Base-by-base conservation (phyloP, 64 coral and sea anemone species). In the Stylophora pistillata region DNA sequence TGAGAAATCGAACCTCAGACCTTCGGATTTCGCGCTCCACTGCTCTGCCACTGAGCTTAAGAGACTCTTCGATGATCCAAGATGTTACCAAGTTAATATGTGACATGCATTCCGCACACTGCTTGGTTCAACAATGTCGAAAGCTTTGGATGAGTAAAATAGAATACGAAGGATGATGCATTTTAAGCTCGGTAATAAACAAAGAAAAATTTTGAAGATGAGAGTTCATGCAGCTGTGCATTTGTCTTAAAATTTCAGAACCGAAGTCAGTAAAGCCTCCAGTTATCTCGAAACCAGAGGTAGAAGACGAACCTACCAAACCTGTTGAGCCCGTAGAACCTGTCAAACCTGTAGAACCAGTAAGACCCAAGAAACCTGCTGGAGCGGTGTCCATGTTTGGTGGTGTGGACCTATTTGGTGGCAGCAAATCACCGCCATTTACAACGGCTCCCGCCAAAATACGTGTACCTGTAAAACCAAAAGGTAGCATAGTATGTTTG, bases 351-450 rank as follows among this genome's bases (percentile, higher is more conserved):
- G 91, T 76, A 10, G 69, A 74, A 76, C 88, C 81, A 15, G 80
- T 76, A 31, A 94, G 78, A 55, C 64, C 76, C 1, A 97, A 93
- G 55, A 97, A 97, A n/a, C 95, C 95, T 58, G 82, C 53, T 16
- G 95, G 95, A 41, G 95, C 91, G 18, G 95, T 97, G 68, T 93
- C 95, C 34, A 87, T 97, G 87, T 97, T 93, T 90, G 95, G 95
- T 78, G 95, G 95, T 10, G 91, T 87, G 71, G 91, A 97, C 85
- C 53, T 93, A 21, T 97, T 97, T 77, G 91, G 95, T 25, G n/a
- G 69, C 70, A 30, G 66, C 15, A 76, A 89, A 53, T 74, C 92
- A 28, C 88, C 56, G 17, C 86, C 58, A 65, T 74, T 47, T 30
- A 58, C 85, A 73, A 70, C 53, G 53, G 62, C 28, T 33, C 21